These are phyloP conservation scores for Stramonita haemastoma DNA, from an alignment of 2,888 invertebrate species.

Conservation along the genomic window DNA sequence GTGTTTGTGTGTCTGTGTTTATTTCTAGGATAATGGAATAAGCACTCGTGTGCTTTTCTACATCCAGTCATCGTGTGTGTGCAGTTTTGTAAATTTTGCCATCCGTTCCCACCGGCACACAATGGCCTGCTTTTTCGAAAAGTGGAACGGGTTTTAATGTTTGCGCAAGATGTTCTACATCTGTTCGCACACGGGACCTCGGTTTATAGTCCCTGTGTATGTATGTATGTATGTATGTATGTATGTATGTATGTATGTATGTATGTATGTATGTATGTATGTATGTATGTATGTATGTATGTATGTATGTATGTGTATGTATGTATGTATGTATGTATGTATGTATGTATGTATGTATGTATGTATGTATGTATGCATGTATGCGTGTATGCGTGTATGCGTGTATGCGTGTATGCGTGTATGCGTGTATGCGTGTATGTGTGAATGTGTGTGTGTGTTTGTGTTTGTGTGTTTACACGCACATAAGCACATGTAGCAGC, in stretches of 20 bases:
- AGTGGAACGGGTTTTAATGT: no score
- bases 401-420: neutral
- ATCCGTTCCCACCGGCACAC: no score
- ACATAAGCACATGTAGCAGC: neutral
- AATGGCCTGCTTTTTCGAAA: no score
- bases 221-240: neutral
- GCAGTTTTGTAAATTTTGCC: no score
- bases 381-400: neutral
- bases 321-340: neutral
- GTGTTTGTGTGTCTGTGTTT: neutral
- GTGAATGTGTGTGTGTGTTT: neutral
- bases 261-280: neutral
- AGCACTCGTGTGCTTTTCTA: no score
- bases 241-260: neutral
- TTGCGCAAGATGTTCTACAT: no score
- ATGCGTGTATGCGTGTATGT: neutral
- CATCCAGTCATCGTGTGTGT: no score
- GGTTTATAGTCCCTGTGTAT: no score
- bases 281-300: neutral
- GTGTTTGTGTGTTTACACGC: neutral
- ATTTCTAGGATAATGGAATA: no score
- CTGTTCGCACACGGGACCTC: no score
- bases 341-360: neutral
- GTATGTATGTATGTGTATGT: neutral
- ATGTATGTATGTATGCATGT: neutral